Conservation (phyloP, 2,797 vertebrate genomes). For the Eleutherodactylus coqui region DNA sequence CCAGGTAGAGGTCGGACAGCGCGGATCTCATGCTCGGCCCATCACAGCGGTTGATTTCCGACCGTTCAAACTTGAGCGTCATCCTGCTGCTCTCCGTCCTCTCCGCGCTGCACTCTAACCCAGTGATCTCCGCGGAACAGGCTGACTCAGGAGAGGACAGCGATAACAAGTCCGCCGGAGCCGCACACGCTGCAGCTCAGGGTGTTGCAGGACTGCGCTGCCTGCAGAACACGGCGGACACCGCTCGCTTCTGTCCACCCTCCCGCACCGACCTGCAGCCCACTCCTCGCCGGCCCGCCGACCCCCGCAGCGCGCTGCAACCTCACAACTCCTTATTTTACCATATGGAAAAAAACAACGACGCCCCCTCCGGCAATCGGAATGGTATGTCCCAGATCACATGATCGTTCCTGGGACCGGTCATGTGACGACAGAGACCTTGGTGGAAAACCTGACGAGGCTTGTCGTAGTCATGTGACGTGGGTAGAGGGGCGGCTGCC, state of each 20-base stretch:
- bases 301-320: background rate
- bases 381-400: background rate
- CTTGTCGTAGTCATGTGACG: background rate
- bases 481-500: no score
- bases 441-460: background rate
- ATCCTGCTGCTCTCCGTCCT: background rate
- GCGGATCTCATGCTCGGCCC: constrained; percentile 37
- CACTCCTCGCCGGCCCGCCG: background rate
- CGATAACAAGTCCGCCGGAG: background rate
- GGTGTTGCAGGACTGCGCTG: background rate
- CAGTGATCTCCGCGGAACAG: background rate
- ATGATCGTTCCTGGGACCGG: background rate
- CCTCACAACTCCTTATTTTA: background rate
- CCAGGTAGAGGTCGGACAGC: constrained; percentile 52
- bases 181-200: background rate
- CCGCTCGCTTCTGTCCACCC: background rate
- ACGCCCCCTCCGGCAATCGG: background rate
- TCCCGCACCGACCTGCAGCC: no score
- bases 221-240: background rate
- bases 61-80: constrained; percentile 31
- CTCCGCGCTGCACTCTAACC: background rate
- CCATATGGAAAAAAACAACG: background rate
- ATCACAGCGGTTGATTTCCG: constrained; percentile 7
- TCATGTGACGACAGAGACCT: background rate
- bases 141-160: constrained; percentile 25